phyloP scores from a whole-genome alignment of 2,797 vertebrate genomes.

The Choloepus didactylus region DNA sequence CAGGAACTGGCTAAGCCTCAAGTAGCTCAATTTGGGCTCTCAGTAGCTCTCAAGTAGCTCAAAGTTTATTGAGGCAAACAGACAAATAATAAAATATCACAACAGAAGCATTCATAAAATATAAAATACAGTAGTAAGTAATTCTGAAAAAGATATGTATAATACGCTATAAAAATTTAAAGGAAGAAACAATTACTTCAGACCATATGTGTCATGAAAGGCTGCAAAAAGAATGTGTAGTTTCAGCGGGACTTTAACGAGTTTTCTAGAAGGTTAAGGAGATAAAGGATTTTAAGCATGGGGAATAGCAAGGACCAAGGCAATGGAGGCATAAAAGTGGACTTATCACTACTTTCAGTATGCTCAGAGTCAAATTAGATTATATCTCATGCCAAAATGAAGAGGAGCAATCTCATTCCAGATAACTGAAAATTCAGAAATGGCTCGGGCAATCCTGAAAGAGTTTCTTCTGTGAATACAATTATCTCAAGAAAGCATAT shows the following conservation, averaged over 20 bases:
- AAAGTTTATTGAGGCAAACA: not conserved
- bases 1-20: not conserved
- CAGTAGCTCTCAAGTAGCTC: not conserved
- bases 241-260: not conserved
- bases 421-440: conserved; percentile 55
- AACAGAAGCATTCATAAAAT: conserved; percentile 29
- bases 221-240: not conserved
- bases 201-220: conserved; percentile 22
- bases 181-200: conserved; percentile 46
- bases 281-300: not conserved
- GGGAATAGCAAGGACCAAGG: not conserved
- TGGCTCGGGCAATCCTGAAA: not conserved
- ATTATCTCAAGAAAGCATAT: conserved; percentile 8
- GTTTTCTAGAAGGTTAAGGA: conserved; percentile 44
- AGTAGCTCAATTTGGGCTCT: not conserved
- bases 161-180: conserved; percentile 17
- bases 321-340: not conserved
- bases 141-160: not conserved
- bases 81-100: conserved; percentile 33
- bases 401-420: conserved; percentile 8
- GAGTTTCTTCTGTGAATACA: not conserved
- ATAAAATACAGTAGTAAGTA: not conserved
- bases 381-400: not conserved
- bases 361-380: not conserved
- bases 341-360: not conserved